A percentile compares a stretch with the other conserved stretches of the same genome.
phyloP scores from a whole-genome alignment of 2,113 vertebrate genomes.

The Malaclemys terrapin region DNA sequence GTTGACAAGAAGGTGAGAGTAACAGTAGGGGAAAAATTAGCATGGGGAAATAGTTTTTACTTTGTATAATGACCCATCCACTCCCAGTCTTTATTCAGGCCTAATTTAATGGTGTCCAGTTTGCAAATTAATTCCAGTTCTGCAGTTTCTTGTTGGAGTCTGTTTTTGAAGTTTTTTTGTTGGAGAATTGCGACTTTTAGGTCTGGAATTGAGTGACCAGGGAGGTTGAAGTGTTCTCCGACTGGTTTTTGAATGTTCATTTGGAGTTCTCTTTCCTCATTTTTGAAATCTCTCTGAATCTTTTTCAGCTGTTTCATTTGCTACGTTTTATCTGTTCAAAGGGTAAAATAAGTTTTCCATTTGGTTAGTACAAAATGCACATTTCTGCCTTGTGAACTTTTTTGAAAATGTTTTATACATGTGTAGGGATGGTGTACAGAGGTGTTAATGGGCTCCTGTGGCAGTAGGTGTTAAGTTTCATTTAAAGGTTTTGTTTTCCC shows the following conservation, averaged over 20 bases:
- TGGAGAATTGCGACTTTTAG: too few species aligned
- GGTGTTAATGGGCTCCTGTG: background rate
- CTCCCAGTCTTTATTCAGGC: too few species aligned
- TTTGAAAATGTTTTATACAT: background rate
- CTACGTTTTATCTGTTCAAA: slow-evolving; percentile 23
- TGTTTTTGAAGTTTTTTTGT: too few species aligned
- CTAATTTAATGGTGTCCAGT: too few species aligned
- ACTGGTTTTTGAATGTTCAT: background rate
- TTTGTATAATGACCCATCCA: too few species aligned
- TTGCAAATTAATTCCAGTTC: too few species aligned
- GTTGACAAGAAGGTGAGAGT: too few species aligned
- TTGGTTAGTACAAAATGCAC: background rate
- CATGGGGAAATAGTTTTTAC: too few species aligned
- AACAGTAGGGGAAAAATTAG: too few species aligned
- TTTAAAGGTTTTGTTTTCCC: slow-evolving; percentile 30
- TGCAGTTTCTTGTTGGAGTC: too few species aligned
- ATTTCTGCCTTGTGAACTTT: background rate
- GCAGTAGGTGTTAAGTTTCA: slow-evolving; percentile 21
- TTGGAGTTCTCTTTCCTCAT: slow-evolving; percentile 29
- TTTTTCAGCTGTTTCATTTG: slow-evolving; percentile 49
- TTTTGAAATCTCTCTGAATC: slow-evolving; percentile 30
- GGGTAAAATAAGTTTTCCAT: slow-evolving; percentile 47
- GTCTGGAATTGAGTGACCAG: too few species aligned
- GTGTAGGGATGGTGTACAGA: background rate
- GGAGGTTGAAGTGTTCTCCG: too few species aligned